A percentile compares a stretch with the other conserved stretches of the same genome.
phyloP scores from a whole-genome alignment of 2,113 vertebrate genomes.

The Tor tambroides region DNA sequence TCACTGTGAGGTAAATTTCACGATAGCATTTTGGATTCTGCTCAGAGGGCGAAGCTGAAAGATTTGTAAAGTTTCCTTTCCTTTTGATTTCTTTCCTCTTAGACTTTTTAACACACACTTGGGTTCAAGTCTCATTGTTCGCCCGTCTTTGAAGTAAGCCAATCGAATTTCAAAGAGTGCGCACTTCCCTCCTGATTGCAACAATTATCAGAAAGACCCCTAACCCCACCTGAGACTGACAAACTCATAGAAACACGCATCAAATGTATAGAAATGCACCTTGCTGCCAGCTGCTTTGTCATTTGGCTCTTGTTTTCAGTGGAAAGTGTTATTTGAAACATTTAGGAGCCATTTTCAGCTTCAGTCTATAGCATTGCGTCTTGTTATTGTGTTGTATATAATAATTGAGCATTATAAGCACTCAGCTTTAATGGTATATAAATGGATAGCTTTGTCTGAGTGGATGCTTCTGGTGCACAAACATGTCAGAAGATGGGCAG shows the following conservation, averaged over 20 bases:
- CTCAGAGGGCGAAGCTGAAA: slow-evolving; percentile 24
- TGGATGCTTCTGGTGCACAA: slow-evolving; percentile 16
- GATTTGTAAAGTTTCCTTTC: slow-evolving; percentile 42
- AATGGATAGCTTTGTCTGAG: slow-evolving; percentile 35
- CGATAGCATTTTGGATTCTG: slow-evolving; percentile 32
- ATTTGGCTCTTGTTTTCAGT: neutral
- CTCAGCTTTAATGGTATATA: slow-evolving; percentile 19
- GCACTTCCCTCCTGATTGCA: slow-evolving; percentile 5
- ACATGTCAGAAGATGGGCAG: slow-evolving; percentile 43
- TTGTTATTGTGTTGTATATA: slow-evolving; percentile 11
- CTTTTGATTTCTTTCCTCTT: neutral
- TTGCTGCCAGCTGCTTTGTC: neutral
- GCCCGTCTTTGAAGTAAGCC: neutral
- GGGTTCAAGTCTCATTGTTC: neutral
- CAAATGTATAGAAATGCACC: neutral
- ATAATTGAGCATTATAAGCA: slow-evolving; percentile 31
- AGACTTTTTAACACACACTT: neutral
- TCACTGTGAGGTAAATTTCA: slow-evolving; percentile 51
- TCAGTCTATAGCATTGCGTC: neutral
- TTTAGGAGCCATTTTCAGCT: slow-evolving; percentile 25
- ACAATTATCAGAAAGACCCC: slow-evolving; percentile 9
- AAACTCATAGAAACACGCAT: neutral
- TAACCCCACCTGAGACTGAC: neutral
- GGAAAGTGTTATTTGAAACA: slow-evolving; percentile 10
- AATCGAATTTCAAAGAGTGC: neutral